Conservation (phyloP, 1,140 invertebrate genomes). For the Calliphora vicina region DNA sequence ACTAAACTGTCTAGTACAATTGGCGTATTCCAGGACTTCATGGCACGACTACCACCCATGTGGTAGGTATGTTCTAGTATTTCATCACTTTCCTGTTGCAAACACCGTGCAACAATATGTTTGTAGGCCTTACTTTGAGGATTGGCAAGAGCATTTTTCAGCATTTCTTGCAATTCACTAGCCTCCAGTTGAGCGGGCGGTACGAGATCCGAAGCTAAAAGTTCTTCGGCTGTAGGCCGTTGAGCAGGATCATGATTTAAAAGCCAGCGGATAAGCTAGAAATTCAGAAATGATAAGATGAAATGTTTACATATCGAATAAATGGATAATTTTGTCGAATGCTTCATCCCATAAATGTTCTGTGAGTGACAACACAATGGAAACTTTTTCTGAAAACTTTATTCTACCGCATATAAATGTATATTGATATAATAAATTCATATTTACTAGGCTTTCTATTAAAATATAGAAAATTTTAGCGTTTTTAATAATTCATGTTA, state of each 20-base stretch:
- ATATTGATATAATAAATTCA: no score
- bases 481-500: no score
- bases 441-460: no score
- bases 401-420: no score
- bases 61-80: conserved; percentile 82
- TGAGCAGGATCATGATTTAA: conserved; percentile 83
- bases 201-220: conserved; percentile 81
- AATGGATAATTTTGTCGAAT: no score
- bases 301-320: no score
- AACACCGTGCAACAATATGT: conserved; percentile 75
- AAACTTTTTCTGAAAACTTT: no score
- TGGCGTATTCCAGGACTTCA: conserved; percentile 58
- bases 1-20: conserved; percentile 61
- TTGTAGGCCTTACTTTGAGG: conserved; percentile 84
- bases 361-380: no score
- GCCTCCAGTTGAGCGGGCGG: conserved; percentile 79
- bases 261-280: conserved; percentile 71
- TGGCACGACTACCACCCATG: conserved; percentile 65
- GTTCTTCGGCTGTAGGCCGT: conserved; percentile 83
- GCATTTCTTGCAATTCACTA: conserved; percentile 79
- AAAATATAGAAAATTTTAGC: no score
- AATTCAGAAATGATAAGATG: not conserved
- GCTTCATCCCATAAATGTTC: no score
- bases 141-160: conserved; percentile 79
- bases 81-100: conserved; percentile 72